These are phyloP conservation scores for Aphidius colemani DNA, from an alignment of 2,888 invertebrate genomes.

Conservation along the genomic window DNA sequence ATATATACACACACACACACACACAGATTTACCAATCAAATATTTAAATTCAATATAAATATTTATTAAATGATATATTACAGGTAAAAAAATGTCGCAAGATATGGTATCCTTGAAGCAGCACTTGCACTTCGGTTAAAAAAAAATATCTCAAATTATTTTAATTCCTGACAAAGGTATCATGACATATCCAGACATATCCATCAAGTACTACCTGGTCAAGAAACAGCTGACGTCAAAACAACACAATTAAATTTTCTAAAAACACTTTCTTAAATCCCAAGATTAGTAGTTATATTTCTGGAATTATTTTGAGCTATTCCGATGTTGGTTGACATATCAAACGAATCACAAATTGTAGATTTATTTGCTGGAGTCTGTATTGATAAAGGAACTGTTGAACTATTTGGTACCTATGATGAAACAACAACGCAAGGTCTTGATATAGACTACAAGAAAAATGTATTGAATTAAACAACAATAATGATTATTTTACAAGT, in stretches of 20 bases:
- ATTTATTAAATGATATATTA: too few species aligned
- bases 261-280: constrained; percentile 32
- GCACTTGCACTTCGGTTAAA: constrained; percentile 59
- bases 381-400: constrained; percentile 70
- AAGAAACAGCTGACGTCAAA: not conserved
- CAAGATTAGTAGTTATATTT: constrained; percentile 62
- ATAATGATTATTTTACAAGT: constrained; percentile 70
- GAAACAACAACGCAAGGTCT: constrained; percentile 71
- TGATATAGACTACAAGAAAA: constrained; percentile 65
- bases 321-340: constrained; percentile 71
- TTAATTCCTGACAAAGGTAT: constrained; percentile 69
- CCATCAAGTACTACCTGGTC: constrained; percentile 69
- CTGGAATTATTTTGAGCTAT: constrained; percentile 71
- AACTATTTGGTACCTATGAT: constrained; percentile 65
- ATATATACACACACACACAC: too few species aligned
- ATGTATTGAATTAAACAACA: constrained; percentile 67
- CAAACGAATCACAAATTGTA: constrained; percentile 47
- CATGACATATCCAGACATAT: too few species aligned
- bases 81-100: too few species aligned
- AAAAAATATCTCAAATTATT: constrained; percentile 64
- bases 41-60: too few species aligned
- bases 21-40: too few species aligned
- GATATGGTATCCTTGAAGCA: constrained; percentile 25
- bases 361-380: constrained; percentile 62
- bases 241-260: not conserved